These are phyloP conservation scores for Tetheella fluctuosa DNA, from an alignment of 2,888 invertebrate genomes.

Conservation along the genomic window DNA sequence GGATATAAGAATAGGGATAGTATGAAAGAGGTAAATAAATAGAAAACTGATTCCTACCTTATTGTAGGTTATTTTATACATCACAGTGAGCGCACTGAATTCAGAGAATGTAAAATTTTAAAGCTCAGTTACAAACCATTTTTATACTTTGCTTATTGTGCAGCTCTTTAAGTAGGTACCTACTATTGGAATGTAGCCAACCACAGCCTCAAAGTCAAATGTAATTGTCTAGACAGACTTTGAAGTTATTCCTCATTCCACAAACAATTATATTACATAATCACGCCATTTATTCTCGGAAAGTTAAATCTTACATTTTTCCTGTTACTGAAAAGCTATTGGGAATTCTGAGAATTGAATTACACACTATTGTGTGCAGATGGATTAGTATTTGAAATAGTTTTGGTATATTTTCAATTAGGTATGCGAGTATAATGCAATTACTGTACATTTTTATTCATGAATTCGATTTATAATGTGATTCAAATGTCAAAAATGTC, in stretches of 20 bases:
- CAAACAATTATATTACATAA: not conserved
- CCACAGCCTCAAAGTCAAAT: not conserved
- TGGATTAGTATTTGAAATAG: not conserved
- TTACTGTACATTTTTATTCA: too few relatives aligned
- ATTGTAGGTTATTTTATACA: too few relatives aligned
- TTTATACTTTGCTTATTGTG: not conserved
- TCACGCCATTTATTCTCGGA: not conserved
- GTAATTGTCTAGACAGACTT: slow-evolving; percentile 6
- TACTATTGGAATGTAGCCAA: not conserved
- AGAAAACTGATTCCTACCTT: too few relatives aligned
- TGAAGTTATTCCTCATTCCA: not conserved
- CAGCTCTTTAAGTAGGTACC: not conserved
- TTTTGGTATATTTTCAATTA: not conserved
- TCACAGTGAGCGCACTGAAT: too few relatives aligned
- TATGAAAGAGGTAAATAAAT: too few relatives aligned
- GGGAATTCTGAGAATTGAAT: not conserved
- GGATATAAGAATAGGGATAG: too few relatives aligned
- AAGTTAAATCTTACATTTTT: not conserved
- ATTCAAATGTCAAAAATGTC: too few relatives aligned
- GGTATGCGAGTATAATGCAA: not conserved
- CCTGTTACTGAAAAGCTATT: slow-evolving; percentile 3
- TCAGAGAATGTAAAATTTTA: too few relatives aligned
- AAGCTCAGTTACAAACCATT: too few relatives aligned
- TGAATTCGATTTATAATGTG: too few relatives aligned
- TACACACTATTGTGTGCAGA: not conserved